Conservation (phyloP, 2,888 invertebrate species). For the Mesoligia furuncula region DNA sequence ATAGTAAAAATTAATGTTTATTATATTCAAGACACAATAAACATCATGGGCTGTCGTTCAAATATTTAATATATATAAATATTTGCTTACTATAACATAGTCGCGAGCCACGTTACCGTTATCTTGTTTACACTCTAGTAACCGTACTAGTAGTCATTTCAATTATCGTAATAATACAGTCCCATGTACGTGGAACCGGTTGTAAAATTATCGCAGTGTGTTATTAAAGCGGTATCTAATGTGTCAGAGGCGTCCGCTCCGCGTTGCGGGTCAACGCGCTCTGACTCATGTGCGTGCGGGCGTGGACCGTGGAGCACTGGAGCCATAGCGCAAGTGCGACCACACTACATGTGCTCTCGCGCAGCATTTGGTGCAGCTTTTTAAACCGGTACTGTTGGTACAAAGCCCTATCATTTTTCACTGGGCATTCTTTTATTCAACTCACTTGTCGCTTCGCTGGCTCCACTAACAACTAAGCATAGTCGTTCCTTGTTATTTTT, state of each 20-base stretch:
- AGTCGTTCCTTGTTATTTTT: constrained; percentile 39
- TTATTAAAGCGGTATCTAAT: constrained; percentile 67
- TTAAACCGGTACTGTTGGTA: constrained; percentile 64
- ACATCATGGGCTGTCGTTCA: constrained; percentile 27
- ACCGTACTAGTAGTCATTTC: constrained; percentile 68
- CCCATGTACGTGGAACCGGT: constrained; percentile 75
- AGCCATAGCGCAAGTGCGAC: constrained; percentile 59
- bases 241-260: constrained; percentile 72
- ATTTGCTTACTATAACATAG: constrained; percentile 53
- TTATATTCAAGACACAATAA: constrained; percentile 32
- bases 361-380: constrained; percentile 65
- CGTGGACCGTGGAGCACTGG: constrained; percentile 42
- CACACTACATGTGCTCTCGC: constrained; percentile 70
- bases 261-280: constrained; percentile 84
- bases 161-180: constrained; percentile 74
- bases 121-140: constrained; percentile 71
- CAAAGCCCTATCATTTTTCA: constrained; percentile 49
- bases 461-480: constrained; percentile 23
- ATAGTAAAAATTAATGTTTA: constrained; percentile 25
- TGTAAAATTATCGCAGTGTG: constrained; percentile 72
- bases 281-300: constrained; percentile 69
- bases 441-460: constrained; percentile 44
- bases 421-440: constrained; percentile 48
- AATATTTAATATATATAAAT: constrained; percentile 56
- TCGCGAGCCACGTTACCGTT: constrained; percentile 67